Evolutionary conservation across 53 echinoderm and acorn worm genomes (phyloP), one percentile per base, ranked within the genome.

Genomic region (Holothuria scabra): DNA sequence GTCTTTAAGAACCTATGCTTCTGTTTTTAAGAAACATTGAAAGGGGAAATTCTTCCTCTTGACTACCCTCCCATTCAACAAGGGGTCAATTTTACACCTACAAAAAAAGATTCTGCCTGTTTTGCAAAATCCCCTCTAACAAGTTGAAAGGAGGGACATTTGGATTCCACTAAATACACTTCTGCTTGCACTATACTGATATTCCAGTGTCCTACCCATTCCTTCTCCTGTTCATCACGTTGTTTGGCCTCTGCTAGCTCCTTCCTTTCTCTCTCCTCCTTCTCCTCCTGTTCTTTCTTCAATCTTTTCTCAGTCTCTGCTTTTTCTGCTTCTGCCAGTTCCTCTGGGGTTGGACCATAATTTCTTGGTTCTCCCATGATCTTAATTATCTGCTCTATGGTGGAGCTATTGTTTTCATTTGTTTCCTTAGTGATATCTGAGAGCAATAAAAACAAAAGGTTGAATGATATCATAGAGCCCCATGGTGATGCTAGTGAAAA

Each of bases 291-390:
- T 84, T 99, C 93, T 63, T 92, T 94, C 94, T 93, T 92, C 19
- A 99, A 60, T 83, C 93, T 89, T 68, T 99, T 93, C 89, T 99
- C 99, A 9, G 95, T 91, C 83, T 94, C 93, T 23, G 79, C 52
- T 46, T 89, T 88, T 28, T 99, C 99, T 82, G 87, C 94, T 76
- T 95, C 95, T 41, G 91, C 99, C 23, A 99, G 58, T 52, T 99
- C 99, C 52, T 99, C 99, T 60, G 80, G 61, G 70, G 99, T 99
- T 26, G 91, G 99, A 30, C 99, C 99, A 60, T 99, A 99, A 85
- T 99, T 99, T 26, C 99, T 82, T 23, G 99, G 99, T 79, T 95
- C 91, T n/a, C 94, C 99, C 99, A 99, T 99, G 85, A 75, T 88
- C 83, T 99, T 99, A 41, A 89, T 66, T 70, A 95, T 83, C 78